A percentile compares a stretch with the other conserved stretches of the same genome.
phyloP scores from a whole-genome alignment of 1,140 invertebrate genomes.

The Anagrus nilaparvatae region DNA sequence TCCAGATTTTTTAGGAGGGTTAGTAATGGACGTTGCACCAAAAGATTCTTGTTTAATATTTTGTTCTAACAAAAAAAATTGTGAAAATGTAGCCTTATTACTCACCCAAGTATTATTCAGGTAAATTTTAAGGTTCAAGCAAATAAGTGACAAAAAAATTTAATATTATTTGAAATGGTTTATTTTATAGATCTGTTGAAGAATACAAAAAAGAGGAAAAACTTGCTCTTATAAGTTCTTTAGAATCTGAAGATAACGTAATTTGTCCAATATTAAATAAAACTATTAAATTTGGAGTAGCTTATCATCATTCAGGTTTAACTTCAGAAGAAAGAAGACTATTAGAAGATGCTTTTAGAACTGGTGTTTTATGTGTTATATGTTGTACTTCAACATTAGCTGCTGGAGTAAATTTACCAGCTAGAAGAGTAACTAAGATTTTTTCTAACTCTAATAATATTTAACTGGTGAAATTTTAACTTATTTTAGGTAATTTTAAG shows the following conservation, averaged over 20 bases:
- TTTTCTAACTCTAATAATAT: too few species aligned
- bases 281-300: slow-evolving; percentile 70
- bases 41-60: slow-evolving; percentile 84
- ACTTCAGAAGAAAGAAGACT: slow-evolving; percentile 74
- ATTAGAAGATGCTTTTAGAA: slow-evolving; percentile 78
- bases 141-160: slow-evolving; percentile 14
- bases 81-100: slow-evolving; percentile 80
- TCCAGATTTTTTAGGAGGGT: slow-evolving; percentile 68
- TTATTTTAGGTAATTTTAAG: slow-evolving; percentile 62
- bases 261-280: slow-evolving; percentile 64
- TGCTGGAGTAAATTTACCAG: slow-evolving; percentile 93
- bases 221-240: slow-evolving; percentile 46
- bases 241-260: slow-evolving; percentile 52
- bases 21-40: slow-evolving; percentile 78
- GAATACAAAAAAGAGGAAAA: slow-evolving; percentile 52
- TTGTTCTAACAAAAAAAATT: slow-evolving; percentile 84
- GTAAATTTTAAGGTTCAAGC: too few species aligned
- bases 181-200: slow-evolving; percentile 38
- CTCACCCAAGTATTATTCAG: slow-evolving; percentile 56
- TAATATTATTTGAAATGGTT: slow-evolving; percentile 14
- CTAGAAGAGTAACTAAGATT: slow-evolving; percentile 55
- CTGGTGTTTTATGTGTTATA: slow-evolving; percentile 73
- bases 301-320: slow-evolving; percentile 82
- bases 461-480: too few species aligned
- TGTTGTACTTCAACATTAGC: slow-evolving; percentile 94